These are phyloP conservation scores for Theretra japonica DNA, from an alignment of 2,888 invertebrate species.

Conservation along the genomic window DNA sequence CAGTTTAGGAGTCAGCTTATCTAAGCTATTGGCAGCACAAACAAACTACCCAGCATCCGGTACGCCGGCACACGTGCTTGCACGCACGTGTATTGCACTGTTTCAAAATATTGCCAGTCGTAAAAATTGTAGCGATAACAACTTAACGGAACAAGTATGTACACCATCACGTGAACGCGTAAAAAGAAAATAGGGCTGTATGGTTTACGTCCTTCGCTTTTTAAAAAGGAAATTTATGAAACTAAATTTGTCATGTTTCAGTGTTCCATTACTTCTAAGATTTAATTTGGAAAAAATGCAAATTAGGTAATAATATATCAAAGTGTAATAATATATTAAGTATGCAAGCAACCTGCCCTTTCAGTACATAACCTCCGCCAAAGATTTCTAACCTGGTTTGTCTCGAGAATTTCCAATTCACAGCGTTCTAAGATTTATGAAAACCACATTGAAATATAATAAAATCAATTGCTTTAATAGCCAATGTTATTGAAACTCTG, in stretches of 20 bases:
- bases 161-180: conserved; percentile 6
- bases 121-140: conserved; percentile 46
- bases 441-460: not conserved
- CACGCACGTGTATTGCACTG: conserved; percentile 45
- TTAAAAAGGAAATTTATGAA: not conserved
- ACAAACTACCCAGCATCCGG: conserved; percentile 50
- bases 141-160: conserved; percentile 8
- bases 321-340: too few species aligned
- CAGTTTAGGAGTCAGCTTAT: not conserved
- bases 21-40: conserved; percentile 36
- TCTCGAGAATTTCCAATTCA: not conserved
- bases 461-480: conserved; percentile 13
- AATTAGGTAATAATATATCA: too few species aligned
- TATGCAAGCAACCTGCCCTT: too few species aligned
- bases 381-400: not conserved
- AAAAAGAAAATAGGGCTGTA: conserved; percentile 19
- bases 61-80: conserved; percentile 49
- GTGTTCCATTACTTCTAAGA: not conserved
- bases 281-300: too few species aligned
- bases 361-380: not conserved
- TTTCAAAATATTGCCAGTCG: conserved; percentile 58
- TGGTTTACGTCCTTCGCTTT: conserved; percentile 1
- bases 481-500: not conserved
- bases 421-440: not conserved
- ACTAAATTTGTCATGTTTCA: not conserved